Base-by-base conservation (phyloP, 1,140 invertebrate genomes). In the Drosophila malerkotliana region DNA sequence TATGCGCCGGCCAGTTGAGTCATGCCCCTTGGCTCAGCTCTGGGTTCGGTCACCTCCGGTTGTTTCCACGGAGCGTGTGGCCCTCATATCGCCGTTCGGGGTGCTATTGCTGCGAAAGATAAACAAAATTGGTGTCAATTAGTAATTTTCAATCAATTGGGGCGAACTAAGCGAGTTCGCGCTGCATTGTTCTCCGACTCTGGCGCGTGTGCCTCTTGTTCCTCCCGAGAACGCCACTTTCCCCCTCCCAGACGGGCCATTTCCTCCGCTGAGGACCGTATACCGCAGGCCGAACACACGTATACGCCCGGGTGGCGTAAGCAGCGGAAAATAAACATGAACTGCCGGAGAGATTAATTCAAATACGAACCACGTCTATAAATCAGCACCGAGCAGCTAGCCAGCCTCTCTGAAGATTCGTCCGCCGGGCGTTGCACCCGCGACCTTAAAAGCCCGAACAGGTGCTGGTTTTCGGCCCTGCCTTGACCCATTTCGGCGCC, bases 91-190 rank as follows among this genome's bases (percentile, higher is more conserved):
- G 1, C 4, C 24, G 10, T 18, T 34, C 26, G 18, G 21, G 52
- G 12, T 64, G 26, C 5, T 28, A 15, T 41, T 62, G 28, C 56
- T 67, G 73, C 32, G 9, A 72, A 60, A 55, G 47, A 73, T 26
- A 79, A 56, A 59, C 21, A 67, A 56, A 81, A 74, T 77, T 73
- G 52, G 62, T 78, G 58, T 82, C 49, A 82, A 73, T 81, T 77
- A 73, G 79, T 68, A 47, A 60, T 49, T 57, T 55, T 48, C 26
- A 15, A 56, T 67, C 44, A 72, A 79, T 75, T 60, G 45, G 21
- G 2, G 2, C 21, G 21, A 21, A 21, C 21, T 21, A 2, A 2
- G 2, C 2, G 21, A 21, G 21, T 21, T 21, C 21, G 21, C 21
- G 21, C 21, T 21, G 21, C 21, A 21, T 21, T 21, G 21, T 21